Percentiles rank a stretch among this genome's conserved stretches.
These are phyloP conservation scores for Cygnus olor DNA, from an alignment of 2,797 vertebrate genomes.

Conservation along the genomic window DNA sequence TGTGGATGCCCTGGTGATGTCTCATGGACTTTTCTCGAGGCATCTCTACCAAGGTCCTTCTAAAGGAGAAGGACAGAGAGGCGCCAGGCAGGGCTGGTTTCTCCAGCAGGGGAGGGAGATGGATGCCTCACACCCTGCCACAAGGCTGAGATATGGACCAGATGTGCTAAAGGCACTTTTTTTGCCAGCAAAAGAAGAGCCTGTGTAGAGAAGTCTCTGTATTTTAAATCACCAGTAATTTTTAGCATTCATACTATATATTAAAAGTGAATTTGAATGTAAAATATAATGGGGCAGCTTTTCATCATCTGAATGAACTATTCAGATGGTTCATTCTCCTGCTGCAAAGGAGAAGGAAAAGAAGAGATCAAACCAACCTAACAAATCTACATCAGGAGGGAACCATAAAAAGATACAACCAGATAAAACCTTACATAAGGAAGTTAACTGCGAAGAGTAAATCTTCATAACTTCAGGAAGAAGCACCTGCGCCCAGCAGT, in stretches of 20 bases:
- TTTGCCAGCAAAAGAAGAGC: neutral
- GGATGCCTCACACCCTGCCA: too few species aligned
- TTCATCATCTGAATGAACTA: neutral
- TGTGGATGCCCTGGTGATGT: neutral
- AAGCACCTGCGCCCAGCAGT: neutral
- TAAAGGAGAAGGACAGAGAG: neutral
- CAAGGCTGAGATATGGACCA: neutral
- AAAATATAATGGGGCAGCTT: constrained; percentile 8
- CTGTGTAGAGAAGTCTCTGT: accelerated
- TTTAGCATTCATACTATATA: neutral
- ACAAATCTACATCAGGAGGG: constrained; percentile 17
- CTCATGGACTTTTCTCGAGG: neutral
- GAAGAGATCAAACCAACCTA: neutral
- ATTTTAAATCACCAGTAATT: neutral
- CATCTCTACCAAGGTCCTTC: neutral
- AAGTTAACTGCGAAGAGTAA: neutral
- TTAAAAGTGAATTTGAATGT: neutral
- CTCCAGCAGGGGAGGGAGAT: neutral
- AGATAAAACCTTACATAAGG: constrained; percentile 41
- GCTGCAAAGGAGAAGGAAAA: neutral
- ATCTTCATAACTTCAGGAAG: neutral
- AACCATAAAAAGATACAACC: constrained; percentile 49
- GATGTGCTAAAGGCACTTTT: neutral
- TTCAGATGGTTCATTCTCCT: accelerated
- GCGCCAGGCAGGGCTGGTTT: neutral